These are phyloP conservation scores for Aleadryas rufinucha DNA, from an alignment of 2,113 vertebrate species.

Conservation along the genomic window DNA sequence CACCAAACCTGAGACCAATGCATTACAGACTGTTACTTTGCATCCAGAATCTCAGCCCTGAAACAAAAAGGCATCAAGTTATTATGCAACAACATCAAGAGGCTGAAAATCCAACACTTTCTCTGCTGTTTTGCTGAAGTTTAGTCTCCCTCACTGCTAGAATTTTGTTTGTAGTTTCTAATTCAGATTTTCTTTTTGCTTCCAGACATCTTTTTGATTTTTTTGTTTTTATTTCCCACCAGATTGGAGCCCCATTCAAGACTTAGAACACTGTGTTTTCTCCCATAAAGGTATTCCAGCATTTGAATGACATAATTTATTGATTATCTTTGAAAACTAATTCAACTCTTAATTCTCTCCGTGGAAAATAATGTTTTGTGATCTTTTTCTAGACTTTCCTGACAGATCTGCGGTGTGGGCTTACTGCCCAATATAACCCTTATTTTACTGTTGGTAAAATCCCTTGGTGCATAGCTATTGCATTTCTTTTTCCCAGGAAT, in stretches of 20 bases:
- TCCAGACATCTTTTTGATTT: not conserved
- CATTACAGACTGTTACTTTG: not conserved
- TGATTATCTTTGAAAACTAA: not conserved
- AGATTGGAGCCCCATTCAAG: not conserved
- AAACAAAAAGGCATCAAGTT: not conserved
- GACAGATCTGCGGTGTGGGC: not conserved
- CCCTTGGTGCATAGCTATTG: not conserved
- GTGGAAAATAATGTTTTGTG: not conserved
- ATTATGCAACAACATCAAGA: not conserved
- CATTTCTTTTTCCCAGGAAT: not conserved
- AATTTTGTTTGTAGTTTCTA: not conserved
- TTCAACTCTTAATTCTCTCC: not conserved
- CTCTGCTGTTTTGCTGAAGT: not conserved
- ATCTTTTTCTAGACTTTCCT: not conserved
- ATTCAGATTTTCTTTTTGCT: not conserved
- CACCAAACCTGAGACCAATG: not conserved
- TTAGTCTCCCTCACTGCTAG: not conserved
- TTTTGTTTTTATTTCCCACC: not conserved
- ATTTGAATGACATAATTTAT: not conserved
- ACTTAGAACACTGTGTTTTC: not conserved
- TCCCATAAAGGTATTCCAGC: not conserved
- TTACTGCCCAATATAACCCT: not conserved
- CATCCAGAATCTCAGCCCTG: not conserved
- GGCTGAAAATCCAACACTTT: not conserved
- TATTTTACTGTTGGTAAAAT: not conserved